Evolutionary conservation across 2,113 vertebrate species (phyloP).

Genomic region (Podilymbus podiceps): DNA sequence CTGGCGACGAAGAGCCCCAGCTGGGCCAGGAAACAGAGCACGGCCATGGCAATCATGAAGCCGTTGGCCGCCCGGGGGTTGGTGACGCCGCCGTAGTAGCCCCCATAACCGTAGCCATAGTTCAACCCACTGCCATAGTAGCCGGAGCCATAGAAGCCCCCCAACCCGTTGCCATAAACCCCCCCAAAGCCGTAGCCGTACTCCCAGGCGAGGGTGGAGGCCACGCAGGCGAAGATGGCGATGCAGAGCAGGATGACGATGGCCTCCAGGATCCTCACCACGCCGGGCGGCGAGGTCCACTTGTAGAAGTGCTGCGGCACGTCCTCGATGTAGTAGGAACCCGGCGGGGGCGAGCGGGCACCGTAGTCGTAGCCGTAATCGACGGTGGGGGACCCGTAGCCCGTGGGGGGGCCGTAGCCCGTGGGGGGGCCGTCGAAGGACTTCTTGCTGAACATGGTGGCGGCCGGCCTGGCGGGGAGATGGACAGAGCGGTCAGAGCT

Average conservation of each 20-base stretch:
- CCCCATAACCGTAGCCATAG: slow-evolving; percentile 57
- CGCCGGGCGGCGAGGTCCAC: slow-evolving; percentile 82
- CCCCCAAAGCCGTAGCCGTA: slow-evolving; percentile 74
- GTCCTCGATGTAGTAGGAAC: slow-evolving; percentile 75
- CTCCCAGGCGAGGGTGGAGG: slow-evolving; percentile 88
- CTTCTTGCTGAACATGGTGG: not conserved
- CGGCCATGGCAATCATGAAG: slow-evolving; percentile 84
- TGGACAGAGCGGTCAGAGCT: fast-evolving
- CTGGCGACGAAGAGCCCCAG: slow-evolving; percentile 80
- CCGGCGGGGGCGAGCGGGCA: slow-evolving; percentile 61
- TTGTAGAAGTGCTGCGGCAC: slow-evolving; percentile 81
- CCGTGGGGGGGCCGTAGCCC: not conserved
- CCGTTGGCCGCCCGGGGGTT: slow-evolving; percentile 83
- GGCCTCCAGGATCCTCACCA: slow-evolving; percentile 77
- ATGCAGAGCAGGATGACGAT: slow-evolving; percentile 74
- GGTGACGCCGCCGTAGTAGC: slow-evolving; percentile 76
- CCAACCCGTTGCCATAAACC: not conserved
- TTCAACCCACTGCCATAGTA: not conserved
- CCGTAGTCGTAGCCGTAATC: slow-evolving; percentile 58
- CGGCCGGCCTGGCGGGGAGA: not conserved
- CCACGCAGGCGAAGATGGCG: slow-evolving; percentile 83
- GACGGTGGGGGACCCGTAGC: not conserved
- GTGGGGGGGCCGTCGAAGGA: not conserved
- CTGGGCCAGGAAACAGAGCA: slow-evolving; percentile 80
- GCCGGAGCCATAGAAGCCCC: not conserved